Evolutionary conservation across 2,113 vertebrate genomes (phyloP).

Genomic region (Ahaetulla prasina): DNA sequence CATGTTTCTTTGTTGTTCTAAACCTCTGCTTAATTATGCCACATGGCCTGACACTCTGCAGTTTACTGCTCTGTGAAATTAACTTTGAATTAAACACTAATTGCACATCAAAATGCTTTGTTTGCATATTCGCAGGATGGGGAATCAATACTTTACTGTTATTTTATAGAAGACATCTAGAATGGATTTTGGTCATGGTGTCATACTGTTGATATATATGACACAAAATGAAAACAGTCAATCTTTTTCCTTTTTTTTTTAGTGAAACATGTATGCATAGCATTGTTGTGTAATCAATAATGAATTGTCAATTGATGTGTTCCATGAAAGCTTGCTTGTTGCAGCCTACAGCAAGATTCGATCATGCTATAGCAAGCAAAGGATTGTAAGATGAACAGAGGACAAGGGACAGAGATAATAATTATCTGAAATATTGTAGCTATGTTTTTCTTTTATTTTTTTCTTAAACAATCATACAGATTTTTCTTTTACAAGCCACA

Average conservation of each 20-base stretch:
- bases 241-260: not conserved
- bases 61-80: slow-evolving; percentile 65
- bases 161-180: slow-evolving; percentile 42
- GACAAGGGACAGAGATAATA: not conserved
- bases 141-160: slow-evolving; percentile 36
- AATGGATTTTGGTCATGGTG: slow-evolving; percentile 25
- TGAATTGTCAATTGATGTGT: slow-evolving; percentile 55
- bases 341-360: slow-evolving; percentile 53
- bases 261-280: slow-evolving; percentile 36
- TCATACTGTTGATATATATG: slow-evolving; percentile 52
- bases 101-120: slow-evolving; percentile 58
- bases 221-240: slow-evolving; percentile 51
- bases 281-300: slow-evolving; percentile 61
- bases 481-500: not conserved
- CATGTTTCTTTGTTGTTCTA: slow-evolving; percentile 61
- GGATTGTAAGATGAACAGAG: not conserved
- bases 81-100: slow-evolving; percentile 64
- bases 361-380: not conserved
- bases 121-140: not conserved
- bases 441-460: not conserved
- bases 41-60: slow-evolving; percentile 44
- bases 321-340: slow-evolving; percentile 53
- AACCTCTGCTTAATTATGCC: slow-evolving; percentile 56
- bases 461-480: slow-evolving; percentile 5
- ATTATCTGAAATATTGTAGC: not conserved